phyloP scores from a whole-genome alignment of 2,797 vertebrate species.

The Pterois miles region DNA sequence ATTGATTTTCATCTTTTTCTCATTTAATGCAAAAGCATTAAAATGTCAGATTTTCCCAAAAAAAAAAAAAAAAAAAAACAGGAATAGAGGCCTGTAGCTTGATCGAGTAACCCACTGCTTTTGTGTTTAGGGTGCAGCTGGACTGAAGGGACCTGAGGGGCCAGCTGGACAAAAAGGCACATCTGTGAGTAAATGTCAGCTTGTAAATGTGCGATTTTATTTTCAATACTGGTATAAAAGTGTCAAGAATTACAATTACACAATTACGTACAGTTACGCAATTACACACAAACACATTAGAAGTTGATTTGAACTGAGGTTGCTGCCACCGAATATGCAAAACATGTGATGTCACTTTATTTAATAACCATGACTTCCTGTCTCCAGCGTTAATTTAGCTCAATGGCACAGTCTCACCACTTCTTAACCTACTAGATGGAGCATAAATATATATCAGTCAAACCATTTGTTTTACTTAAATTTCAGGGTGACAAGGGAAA shows the following conservation, averaged over 20 bases:
- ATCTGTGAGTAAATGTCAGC: conserved; percentile 68
- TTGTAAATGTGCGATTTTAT: neutral
- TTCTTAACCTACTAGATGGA: neutral
- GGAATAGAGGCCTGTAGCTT: neutral
- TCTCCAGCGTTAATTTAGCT: neutral
- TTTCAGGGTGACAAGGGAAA: conserved; percentile 79
- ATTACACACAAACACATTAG: neutral
- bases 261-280: too few species aligned
- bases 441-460: neutral
- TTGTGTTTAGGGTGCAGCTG: conserved; percentile 74
- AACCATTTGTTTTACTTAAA: neutral
- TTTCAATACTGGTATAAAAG: neutral
- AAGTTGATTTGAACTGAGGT: neutral
- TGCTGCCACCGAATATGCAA: neutral
- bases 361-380: neutral
- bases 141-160: conserved; percentile 69
- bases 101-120: neutral
- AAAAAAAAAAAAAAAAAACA: neutral
- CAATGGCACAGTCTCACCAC: neutral
- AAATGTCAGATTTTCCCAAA: neutral
- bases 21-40: neutral
- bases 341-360: neutral
- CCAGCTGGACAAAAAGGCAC: conserved; percentile 66
- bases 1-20: conserved; percentile 16
- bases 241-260: neutral